Evolutionary conservation across 1,140 invertebrate species (phyloP).

Genomic region (Scaptodrosophila lebanonensis): DNA sequence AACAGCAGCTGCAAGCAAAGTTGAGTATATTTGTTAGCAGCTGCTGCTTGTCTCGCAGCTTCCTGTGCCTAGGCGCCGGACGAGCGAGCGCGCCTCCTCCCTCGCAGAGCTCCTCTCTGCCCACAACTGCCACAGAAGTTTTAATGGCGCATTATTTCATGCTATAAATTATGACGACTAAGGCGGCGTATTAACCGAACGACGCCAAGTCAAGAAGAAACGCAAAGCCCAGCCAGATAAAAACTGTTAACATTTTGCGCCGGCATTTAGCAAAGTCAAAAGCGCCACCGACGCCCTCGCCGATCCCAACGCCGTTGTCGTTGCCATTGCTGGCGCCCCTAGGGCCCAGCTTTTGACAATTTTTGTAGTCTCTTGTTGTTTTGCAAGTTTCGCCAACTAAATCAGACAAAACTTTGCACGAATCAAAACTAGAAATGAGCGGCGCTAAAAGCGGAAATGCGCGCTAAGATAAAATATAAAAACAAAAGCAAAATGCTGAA

Average conservation of each 20-base stretch:
- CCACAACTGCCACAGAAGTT: slow-evolving; percentile 44
- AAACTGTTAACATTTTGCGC: slow-evolving; percentile 52
- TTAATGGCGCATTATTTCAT: slow-evolving; percentile 71
- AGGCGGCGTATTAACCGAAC: slow-evolving; percentile 44
- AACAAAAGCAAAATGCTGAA: background rate
- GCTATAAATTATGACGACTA: slow-evolving; percentile 69
- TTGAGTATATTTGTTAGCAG: slow-evolving; percentile 47
- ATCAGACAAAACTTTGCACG: slow-evolving; percentile 13
- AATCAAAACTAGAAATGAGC: slow-evolving; percentile 7
- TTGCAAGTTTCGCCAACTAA: background rate
- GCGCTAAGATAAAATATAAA: background rate
- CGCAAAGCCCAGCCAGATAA: slow-evolving; percentile 31
- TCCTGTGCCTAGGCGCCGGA: slow-evolving; percentile 26
- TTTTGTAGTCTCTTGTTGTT: too few relatives aligned
- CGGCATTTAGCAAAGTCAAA: slow-evolving; percentile 43
- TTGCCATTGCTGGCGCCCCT: background rate
- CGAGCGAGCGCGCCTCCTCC: slow-evolving; percentile 11
- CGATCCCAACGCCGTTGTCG: too few relatives aligned
- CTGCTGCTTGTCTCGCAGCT: slow-evolving; percentile 41
- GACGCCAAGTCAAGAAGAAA: background rate
- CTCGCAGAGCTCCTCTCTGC: slow-evolving; percentile 8
- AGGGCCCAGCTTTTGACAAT: slow-evolving; percentile 39
- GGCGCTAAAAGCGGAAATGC: too few relatives aligned
- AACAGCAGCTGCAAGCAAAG: too few relatives aligned
- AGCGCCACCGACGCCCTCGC: slow-evolving; percentile 32